A percentile compares a stretch with the other conserved stretches of the same genome.
Conservation (phyloP, 2,888 invertebrate genomes). For the Punctoribates punctum region DNA sequence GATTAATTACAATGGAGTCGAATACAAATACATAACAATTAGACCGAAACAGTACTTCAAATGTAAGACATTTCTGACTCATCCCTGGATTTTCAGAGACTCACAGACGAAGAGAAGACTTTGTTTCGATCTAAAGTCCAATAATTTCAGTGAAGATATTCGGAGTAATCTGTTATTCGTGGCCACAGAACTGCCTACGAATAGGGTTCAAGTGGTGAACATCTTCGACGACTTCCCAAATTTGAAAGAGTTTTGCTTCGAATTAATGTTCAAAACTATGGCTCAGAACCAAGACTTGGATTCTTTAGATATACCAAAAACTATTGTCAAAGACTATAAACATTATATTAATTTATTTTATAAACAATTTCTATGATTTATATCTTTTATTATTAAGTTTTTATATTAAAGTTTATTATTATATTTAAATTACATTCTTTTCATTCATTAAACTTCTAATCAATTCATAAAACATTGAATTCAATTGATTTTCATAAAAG, state of each 20-base stretch:
- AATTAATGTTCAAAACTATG: slow-evolving; percentile 15
- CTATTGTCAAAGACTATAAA: slow-evolving; percentile 21
- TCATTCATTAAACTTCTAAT: background rate
- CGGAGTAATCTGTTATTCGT: background rate
- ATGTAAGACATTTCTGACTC: slow-evolving; percentile 36
- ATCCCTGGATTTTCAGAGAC: slow-evolving; percentile 43
- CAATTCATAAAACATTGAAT: background rate
- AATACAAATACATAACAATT: slow-evolving; percentile 23
- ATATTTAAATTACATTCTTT: background rate
- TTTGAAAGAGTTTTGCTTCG: slow-evolving; percentile 37
- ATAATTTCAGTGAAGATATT: background rate
- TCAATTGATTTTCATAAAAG: too few relatives aligned
- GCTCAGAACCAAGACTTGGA: background rate
- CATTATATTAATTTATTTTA: slow-evolving; percentile 3
- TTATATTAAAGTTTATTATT: background rate
- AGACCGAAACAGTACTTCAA: background rate
- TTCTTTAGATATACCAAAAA: slow-evolving; percentile 31
- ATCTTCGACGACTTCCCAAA: slow-evolving; percentile 24
- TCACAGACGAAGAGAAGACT: background rate
- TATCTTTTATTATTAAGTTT: background rate
- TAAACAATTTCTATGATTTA: background rate
- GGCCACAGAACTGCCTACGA: background rate
- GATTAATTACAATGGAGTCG: slow-evolving; percentile 33
- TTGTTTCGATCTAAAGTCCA: background rate
- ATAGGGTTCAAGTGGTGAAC: background rate